phyloP scores from a whole-genome alignment of 2,888 invertebrate species.

The Tipula confusa region DNA sequence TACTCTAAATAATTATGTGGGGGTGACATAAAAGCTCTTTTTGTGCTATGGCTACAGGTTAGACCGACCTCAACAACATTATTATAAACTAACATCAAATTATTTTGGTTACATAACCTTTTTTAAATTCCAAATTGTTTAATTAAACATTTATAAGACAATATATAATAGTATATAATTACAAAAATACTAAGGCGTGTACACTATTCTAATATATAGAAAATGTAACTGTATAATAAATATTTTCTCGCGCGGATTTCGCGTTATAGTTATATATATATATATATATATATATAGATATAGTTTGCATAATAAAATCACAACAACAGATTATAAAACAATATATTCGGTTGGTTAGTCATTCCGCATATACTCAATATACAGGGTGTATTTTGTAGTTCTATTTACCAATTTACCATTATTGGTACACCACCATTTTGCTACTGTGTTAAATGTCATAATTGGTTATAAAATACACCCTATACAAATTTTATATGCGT shows the following conservation, averaged over 20 bases:
- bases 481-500: background rate
- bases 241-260: background rate
- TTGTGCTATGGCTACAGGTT: too few relatives aligned
- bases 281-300: too few relatives aligned
- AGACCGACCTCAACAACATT: too few relatives aligned
- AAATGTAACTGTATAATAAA: background rate
- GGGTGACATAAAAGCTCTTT: too few relatives aligned
- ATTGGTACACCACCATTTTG: too few relatives aligned
- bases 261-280: too few relatives aligned
- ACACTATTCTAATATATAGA: background rate
- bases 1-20: too few relatives aligned
- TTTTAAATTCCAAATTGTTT: too few relatives aligned
- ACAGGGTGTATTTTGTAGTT: background rate
- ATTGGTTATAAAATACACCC: too few relatives aligned
- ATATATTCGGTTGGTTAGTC: background rate
- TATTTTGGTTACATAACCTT: too few relatives aligned
- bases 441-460: too few relatives aligned
- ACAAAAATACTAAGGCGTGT: background rate
- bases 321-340: background rate
- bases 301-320: background rate
- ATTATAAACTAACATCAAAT: too few relatives aligned
- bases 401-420: background rate
- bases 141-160: background rate
- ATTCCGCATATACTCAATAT: background rate
- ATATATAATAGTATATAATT: background rate